These are phyloP conservation scores for Chrysina gloriosa DNA, from an alignment of 2,888 invertebrate species.

Conservation along the genomic window DNA sequence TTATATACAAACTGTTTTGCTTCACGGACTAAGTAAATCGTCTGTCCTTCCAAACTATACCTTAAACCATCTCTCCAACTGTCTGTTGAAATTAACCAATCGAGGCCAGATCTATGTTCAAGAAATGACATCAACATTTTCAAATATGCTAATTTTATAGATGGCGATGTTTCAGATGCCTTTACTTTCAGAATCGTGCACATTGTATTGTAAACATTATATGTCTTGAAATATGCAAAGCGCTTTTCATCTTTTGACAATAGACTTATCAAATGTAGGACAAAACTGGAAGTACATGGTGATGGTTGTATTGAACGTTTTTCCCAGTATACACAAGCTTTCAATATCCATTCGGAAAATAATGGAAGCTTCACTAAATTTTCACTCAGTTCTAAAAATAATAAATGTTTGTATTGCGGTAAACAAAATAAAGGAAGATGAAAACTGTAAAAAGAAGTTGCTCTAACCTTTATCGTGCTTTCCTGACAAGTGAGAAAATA, in stretches of 20 bases:
- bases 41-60: constrained; percentile 74
- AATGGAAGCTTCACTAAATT: constrained; percentile 60
- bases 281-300: constrained; percentile 70
- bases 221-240: constrained; percentile 69
- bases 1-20: constrained; percentile 73
- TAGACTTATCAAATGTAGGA: constrained; percentile 73
- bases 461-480: constrained; percentile 66
- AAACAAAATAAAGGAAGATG: constrained; percentile 14
- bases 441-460: constrained; percentile 18
- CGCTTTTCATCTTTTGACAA: constrained; percentile 70
- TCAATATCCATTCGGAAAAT: constrained; percentile 65
- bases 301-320: constrained; percentile 60
- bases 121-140: constrained; percentile 72
- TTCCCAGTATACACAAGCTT: constrained; percentile 62
- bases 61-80: constrained; percentile 75
- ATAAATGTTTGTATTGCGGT: too few species aligned
- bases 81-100: constrained; percentile 73
- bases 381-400: constrained; percentile 59
- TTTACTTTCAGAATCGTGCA: constrained; percentile 58
- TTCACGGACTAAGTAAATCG: constrained; percentile 78
- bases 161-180: constrained; percentile 67
- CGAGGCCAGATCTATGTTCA: constrained; percentile 73
- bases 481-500: constrained; percentile 71
- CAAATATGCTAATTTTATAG: constrained; percentile 76
- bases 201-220: constrained; percentile 63